Evolutionary conservation across 2,113 vertebrate genomes (phyloP).

Genomic region (Lophotis ruficrista): DNA sequence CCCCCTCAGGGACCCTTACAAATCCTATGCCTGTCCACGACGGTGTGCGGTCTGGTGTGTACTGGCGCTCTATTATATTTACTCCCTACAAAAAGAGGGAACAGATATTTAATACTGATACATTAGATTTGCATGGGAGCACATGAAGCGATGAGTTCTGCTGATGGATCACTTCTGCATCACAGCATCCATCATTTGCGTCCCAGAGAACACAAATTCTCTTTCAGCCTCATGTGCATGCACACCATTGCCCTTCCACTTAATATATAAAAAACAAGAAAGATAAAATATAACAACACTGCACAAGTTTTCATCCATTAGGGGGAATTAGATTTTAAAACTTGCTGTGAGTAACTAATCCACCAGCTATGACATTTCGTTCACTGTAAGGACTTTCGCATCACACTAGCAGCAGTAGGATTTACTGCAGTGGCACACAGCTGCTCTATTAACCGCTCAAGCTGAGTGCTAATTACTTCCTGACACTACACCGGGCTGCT

Average conservation of each 20-base stretch:
- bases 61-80: slow-evolving; percentile 82
- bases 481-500: not conserved
- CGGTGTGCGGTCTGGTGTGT: slow-evolving; percentile 84
- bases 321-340: not conserved
- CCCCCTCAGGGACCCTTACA: slow-evolving; percentile 91
- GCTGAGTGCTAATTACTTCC: not conserved
- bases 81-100: slow-evolving; percentile 78
- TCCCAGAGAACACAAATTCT: not conserved
- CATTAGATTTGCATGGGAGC: not conserved
- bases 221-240: not conserved
- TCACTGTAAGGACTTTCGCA: not conserved
- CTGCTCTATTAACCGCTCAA: not conserved
- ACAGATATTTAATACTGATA: not conserved
- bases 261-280: not conserved
- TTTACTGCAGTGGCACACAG: not conserved
- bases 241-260: not conserved
- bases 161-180: not conserved
- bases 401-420: not conserved
- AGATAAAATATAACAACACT: not conserved
- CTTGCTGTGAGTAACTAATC: not conserved
- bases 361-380: not conserved
- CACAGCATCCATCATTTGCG: not conserved
- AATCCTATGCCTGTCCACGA: slow-evolving; percentile 96
- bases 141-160: not conserved
- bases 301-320: not conserved